Conservation (phyloP, 2,797 vertebrate species). For the Sylvilagus floridanus region DNA sequence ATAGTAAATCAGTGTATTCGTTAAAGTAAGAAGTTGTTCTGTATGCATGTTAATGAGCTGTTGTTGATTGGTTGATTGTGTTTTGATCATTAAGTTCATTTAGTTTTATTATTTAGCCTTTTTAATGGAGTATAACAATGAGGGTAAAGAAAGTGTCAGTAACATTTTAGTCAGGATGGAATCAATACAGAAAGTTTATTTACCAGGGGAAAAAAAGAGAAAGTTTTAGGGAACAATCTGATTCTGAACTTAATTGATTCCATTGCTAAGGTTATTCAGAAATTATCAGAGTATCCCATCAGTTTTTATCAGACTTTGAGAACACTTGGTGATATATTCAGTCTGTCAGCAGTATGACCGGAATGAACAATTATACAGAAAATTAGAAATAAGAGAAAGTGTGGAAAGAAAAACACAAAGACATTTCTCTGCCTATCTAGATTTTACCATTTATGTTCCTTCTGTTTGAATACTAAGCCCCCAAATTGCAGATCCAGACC, state of each 20-base stretch:
- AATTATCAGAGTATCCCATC: slow-evolving; percentile 54
- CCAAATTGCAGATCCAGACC: background rate
- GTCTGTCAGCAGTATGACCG: slow-evolving; percentile 9
- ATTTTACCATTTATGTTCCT: slow-evolving; percentile 7
- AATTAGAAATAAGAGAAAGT: slow-evolving; percentile 43
- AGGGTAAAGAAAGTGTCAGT: slow-evolving; percentile 10
- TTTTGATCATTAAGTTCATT: slow-evolving; percentile 18
- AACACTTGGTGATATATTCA: background rate
- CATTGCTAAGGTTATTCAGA: slow-evolving; percentile 55
- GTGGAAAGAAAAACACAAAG: slow-evolving; percentile 32
- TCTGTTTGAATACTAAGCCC: background rate
- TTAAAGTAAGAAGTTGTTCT: slow-evolving; percentile 25
- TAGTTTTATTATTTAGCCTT: slow-evolving; percentile 29
- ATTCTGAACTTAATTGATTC: slow-evolving; percentile 71
- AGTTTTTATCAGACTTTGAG: slow-evolving; percentile 28
- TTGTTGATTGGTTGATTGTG: background rate
- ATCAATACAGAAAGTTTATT: slow-evolving; percentile 55
- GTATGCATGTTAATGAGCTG: background rate
- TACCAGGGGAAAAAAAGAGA: slow-evolving; percentile 20
- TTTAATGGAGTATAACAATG: background rate
- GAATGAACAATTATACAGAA: slow-evolving; percentile 51
- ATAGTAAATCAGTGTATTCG: background rate
- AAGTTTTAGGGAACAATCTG: background rate
- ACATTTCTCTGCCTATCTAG: background rate
- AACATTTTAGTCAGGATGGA: slow-evolving; percentile 47